These are phyloP conservation scores for Lepidocolaptes lacrymiger DNA, from an alignment of 2,797 vertebrate genomes.

Conservation along the genomic window DNA sequence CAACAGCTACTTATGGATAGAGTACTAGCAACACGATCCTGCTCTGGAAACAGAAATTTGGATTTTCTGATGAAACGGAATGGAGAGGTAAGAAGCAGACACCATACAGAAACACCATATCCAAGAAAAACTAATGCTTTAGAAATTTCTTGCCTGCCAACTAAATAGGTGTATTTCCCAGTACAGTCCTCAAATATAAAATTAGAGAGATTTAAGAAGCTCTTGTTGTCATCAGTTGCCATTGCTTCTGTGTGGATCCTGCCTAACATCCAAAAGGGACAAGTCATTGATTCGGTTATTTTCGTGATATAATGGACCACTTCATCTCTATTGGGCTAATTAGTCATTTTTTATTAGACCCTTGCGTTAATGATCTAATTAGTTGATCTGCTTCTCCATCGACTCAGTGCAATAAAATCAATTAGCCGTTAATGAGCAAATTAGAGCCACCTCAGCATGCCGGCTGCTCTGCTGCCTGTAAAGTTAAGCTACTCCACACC, in stretches of 20 bases:
- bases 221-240: neutral
- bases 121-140: neutral
- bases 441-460: too few species aligned
- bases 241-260: neutral
- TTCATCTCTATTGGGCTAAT: too few species aligned
- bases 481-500: too few species aligned
- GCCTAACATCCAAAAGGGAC: neutral
- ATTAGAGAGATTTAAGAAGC: neutral
- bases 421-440: too few species aligned
- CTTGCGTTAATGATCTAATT: too few species aligned
- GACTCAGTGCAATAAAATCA: too few species aligned
- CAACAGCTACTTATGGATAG: neutral
- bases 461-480: too few species aligned
- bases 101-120: neutral
- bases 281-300: neutral
- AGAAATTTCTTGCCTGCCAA: neutral
- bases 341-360: too few species aligned
- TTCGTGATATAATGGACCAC: neutral
- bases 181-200: neutral
- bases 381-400: too few species aligned
- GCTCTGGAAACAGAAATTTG: neutral
- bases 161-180: neutral
- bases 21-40: neutral
- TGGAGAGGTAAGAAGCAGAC: neutral
- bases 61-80: neutral